phyloP scores from a whole-genome alignment of 1,140 invertebrate species.

The Gonatopus flavifemur region DNA sequence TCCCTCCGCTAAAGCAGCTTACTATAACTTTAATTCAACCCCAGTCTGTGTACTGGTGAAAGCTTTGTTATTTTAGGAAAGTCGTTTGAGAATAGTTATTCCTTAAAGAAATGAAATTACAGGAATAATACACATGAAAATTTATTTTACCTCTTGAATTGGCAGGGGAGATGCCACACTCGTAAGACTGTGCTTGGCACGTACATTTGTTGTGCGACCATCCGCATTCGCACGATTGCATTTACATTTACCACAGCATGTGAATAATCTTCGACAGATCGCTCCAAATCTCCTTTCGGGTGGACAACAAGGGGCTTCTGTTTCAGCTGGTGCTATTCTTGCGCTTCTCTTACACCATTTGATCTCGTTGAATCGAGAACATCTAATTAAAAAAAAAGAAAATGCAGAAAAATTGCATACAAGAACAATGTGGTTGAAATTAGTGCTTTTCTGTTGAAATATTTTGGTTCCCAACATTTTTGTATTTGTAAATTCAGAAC shows the following conservation, averaged over 20 bases:
- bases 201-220: slow-evolving; percentile 42
- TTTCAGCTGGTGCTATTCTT: slow-evolving; percentile 44
- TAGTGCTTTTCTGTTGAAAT: too few species aligned
- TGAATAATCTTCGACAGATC: slow-evolving; percentile 41
- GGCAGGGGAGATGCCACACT: slow-evolving; percentile 53
- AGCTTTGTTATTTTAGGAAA: too few species aligned
- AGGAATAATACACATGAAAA: too few species aligned
- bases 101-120: too few species aligned
- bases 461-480: too few species aligned
- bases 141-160: slow-evolving; percentile 42
- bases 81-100: too few species aligned
- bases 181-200: slow-evolving; percentile 55
- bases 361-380: slow-evolving; percentile 29
- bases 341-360: slow-evolving; percentile 38
- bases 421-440: too few species aligned
- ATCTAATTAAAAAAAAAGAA: slow-evolving; percentile 25
- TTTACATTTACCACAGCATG: slow-evolving; percentile 31
- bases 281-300: slow-evolving; percentile 44
- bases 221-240: slow-evolving; percentile 30
- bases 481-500: too few species aligned
- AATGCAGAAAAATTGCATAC: not conserved
- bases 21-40: too few species aligned
- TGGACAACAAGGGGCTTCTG: slow-evolving; percentile 34
- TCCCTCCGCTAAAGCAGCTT: too few species aligned
- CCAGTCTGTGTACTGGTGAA: too few species aligned